Evolutionary conservation across 2,888 invertebrate species (phyloP).

Genomic region (Beris morrisii): DNA sequence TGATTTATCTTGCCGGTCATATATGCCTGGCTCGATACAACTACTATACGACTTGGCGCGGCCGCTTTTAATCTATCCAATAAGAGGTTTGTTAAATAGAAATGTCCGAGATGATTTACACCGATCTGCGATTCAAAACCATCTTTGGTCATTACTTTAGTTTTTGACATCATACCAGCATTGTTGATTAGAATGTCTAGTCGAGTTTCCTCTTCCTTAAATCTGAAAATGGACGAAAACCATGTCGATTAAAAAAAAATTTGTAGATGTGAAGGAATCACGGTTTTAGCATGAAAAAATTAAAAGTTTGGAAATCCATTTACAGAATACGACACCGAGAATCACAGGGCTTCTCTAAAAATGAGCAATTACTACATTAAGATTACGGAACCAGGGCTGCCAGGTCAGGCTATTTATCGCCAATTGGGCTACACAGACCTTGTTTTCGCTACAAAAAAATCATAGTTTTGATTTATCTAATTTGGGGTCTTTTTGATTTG

Average conservation of each 20-base stretch:
- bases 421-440: too few relatives aligned
- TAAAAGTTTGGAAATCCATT: too few relatives aligned
- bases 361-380: too few relatives aligned
- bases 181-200: conserved; percentile 71
- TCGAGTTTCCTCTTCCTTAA: conserved; percentile 56
- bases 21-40: conserved; percentile 73
- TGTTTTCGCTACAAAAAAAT: too few relatives aligned
- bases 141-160: conserved; percentile 56
- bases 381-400: too few relatives aligned
- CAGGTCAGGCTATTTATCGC: too few relatives aligned
- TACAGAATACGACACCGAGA: too few relatives aligned
- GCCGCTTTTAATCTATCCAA: conserved; percentile 61
- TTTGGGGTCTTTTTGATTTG: too few relatives aligned
- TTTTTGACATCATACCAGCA: conserved; percentile 59
- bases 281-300: neutral
- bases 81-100: conserved; percentile 63
- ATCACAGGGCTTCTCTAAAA: too few relatives aligned
- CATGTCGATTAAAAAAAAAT: neutral
- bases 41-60: conserved; percentile 73
- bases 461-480: too few relatives aligned
- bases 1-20: conserved; percentile 66
- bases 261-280: neutral
- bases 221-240: conserved; percentile 43
- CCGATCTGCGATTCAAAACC: conserved; percentile 63
- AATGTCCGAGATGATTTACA: conserved; percentile 65